Evolutionary conservation across 2,888 invertebrate species (phyloP).

Genomic region (Phengaris alcon): DNA sequence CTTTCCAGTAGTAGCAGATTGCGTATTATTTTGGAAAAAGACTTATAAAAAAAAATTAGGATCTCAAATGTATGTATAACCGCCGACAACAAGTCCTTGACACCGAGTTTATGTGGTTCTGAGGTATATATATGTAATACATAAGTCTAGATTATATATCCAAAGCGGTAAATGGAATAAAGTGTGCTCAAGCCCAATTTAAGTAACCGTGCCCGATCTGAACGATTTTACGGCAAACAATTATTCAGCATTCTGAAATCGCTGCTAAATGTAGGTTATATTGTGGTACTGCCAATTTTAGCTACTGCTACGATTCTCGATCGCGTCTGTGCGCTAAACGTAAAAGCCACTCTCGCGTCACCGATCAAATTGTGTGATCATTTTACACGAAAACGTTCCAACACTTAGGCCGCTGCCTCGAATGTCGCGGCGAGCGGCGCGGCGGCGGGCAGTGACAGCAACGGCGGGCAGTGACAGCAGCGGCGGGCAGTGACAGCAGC

Average conservation of each 20-base stretch:
- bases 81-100: too few relatives aligned
- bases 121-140: too few relatives aligned
- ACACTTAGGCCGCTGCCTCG: background rate
- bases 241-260: background rate
- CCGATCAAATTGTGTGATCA: conserved; percentile 14
- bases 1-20: background rate
- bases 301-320: background rate
- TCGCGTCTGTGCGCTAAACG: background rate
- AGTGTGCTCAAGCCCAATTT: background rate
- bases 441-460: too few relatives aligned
- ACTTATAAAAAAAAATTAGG: too few relatives aligned
- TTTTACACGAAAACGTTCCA: conserved; percentile 1
- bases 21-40: background rate
- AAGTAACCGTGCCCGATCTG: background rate
- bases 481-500: too few relatives aligned
- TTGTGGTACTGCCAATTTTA: background rate
- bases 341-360: conserved; percentile 19
- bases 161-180: too few relatives aligned
- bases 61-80: too few relatives aligned
- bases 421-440: too few relatives aligned
- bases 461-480: too few relatives aligned
- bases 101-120: too few relatives aligned
- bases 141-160: too few relatives aligned
- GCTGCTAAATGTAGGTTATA: background rate
- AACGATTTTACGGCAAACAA: background rate